Percentiles rank a stretch among this genome's conserved stretches.
Evolutionary conservation across 2,797 vertebrate species (phyloP).

Genomic region (Ataeniobius toweri): DNA sequence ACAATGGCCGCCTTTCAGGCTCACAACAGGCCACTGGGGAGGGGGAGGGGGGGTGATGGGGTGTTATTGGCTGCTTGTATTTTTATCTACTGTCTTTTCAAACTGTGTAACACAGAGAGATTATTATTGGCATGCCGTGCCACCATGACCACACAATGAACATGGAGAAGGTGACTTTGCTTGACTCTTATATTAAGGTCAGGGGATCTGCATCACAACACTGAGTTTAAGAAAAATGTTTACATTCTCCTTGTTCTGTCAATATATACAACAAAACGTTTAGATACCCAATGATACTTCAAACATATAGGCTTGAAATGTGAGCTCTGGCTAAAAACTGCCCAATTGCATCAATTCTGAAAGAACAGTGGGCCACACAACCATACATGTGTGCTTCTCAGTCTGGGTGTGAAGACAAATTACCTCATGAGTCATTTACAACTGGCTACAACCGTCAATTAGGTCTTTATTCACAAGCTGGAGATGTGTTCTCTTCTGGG

Average conservation of each 20-base stretch:
- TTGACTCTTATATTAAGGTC: slow-evolving; percentile 35
- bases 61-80: slow-evolving; percentile 78
- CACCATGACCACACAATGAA: slow-evolving; percentile 42
- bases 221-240: slow-evolving; percentile 3
- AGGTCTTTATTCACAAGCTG: slow-evolving; percentile 77
- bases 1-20: slow-evolving; percentile 89
- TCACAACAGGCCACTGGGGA: slow-evolving; percentile 56
- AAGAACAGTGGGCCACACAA: slow-evolving; percentile 42
- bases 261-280: neutral
- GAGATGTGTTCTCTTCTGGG: slow-evolving; percentile 80
- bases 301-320: slow-evolving; percentile 10
- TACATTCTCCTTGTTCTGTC: neutral
- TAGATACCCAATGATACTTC: neutral
- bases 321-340: slow-evolving; percentile 16
- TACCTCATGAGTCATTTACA: slow-evolving; percentile 79
- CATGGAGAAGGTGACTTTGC: slow-evolving; percentile 50
- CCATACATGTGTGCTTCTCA: slow-evolving; percentile 46
- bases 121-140: slow-evolving; percentile 72
- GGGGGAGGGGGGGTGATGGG: slow-evolving; percentile 11
- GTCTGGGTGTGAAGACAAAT: slow-evolving; percentile 58
- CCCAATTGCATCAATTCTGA: slow-evolving; percentile 26
- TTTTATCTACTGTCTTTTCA: slow-evolving; percentile 76
- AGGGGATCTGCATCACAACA: slow-evolving; percentile 20
- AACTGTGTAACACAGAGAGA: slow-evolving; percentile 75
- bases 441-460: slow-evolving; percentile 75